A percentile compares a stretch with the other conserved stretches of the same genome.
Conservation (phyloP, 1,140 invertebrate species). For the Dendroctonus valens region DNA sequence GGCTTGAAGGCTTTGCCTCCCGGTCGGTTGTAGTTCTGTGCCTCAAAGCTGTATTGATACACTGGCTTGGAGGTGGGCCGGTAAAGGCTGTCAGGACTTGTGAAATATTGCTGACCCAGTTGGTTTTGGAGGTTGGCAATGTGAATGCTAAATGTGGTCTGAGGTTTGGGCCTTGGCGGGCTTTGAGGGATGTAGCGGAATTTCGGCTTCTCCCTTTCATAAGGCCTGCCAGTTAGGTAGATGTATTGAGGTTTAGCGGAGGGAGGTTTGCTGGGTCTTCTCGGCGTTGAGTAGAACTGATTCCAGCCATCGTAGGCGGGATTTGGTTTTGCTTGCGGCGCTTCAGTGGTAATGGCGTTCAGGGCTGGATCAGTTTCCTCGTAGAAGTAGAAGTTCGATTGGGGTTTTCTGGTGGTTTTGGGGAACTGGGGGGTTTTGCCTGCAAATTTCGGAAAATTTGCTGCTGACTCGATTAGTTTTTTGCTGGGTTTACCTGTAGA, state of each 20-base stretch:
- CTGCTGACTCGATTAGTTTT: not conserved
- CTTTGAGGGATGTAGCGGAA: constrained; percentile 34
- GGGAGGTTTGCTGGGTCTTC: not conserved
- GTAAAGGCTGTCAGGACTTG: constrained; percentile 51
- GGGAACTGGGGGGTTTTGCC: not conserved
- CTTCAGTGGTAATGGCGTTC: constrained; percentile 49
- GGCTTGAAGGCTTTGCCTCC: constrained; percentile 42
- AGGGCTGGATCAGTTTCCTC: constrained; percentile 45
- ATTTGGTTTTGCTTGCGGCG: constrained; percentile 47
- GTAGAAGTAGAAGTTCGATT: constrained; percentile 59
- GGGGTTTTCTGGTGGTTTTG: constrained; percentile 50
- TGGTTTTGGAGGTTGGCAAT: constrained; percentile 48
- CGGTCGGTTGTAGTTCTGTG: constrained; percentile 54
- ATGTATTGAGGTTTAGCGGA: constrained; percentile 37
- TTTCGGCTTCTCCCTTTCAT: constrained; percentile 47
- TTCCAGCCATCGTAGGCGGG: constrained; percentile 50
- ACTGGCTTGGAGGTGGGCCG: constrained; percentile 54
- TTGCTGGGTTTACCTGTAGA: constrained; percentile 20
- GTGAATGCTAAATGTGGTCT: constrained; percentile 42
- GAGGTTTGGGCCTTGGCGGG: constrained; percentile 36
- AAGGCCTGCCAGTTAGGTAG: constrained; percentile 41
- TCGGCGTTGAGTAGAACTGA: constrained; percentile 41
- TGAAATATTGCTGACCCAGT: constrained; percentile 47
- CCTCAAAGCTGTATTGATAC: constrained; percentile 61
- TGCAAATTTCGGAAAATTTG: not conserved